Percentiles rank a stretch among this genome's conserved stretches.
These are phyloP conservation scores for Dioctria rufipes DNA, from an alignment of 2,888 invertebrate species.

Conservation along the genomic window DNA sequence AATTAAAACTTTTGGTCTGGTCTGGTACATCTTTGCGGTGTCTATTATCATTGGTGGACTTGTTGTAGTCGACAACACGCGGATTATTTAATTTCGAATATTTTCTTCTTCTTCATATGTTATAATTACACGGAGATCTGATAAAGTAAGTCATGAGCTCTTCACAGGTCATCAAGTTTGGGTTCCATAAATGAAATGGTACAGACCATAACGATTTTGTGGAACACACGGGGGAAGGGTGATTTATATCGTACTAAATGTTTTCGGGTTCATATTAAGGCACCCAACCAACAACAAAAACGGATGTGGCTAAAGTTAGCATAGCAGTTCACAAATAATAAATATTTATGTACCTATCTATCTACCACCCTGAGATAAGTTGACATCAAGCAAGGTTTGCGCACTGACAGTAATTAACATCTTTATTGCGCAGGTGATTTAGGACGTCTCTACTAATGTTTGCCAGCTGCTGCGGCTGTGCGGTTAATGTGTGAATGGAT, in stretches of 20 bases:
- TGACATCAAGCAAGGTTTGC: slow-evolving; percentile 43
- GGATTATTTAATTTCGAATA: neutral
- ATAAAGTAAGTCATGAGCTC: slow-evolving; percentile 58
- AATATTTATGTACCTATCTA: no score
- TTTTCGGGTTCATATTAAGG: neutral
- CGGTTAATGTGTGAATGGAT: no score
- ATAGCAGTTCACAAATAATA: no score
- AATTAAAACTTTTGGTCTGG: slow-evolving; percentile 37
- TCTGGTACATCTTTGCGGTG: slow-evolving; percentile 8
- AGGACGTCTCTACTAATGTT: neutral
- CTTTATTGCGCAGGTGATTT: slow-evolving; percentile 49
- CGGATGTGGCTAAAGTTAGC: slow-evolving; percentile 19
- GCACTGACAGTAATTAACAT: slow-evolving; percentile 44
- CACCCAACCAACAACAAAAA: neutral
- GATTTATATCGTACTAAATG: slow-evolving; percentile 33
- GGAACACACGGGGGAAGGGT: neutral
- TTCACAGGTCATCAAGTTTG: slow-evolving; percentile 57
- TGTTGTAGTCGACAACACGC: neutral
- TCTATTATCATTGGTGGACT: neutral
- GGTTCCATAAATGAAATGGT: neutral
- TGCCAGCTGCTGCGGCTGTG: no score
- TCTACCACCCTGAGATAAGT: neutral
- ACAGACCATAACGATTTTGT: neutral
- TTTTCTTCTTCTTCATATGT: slow-evolving; percentile 33
- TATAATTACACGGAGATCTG: slow-evolving; percentile 58